Base-by-base conservation (phyloP, 2,797 vertebrate species). In the Esox lucius region DNA sequence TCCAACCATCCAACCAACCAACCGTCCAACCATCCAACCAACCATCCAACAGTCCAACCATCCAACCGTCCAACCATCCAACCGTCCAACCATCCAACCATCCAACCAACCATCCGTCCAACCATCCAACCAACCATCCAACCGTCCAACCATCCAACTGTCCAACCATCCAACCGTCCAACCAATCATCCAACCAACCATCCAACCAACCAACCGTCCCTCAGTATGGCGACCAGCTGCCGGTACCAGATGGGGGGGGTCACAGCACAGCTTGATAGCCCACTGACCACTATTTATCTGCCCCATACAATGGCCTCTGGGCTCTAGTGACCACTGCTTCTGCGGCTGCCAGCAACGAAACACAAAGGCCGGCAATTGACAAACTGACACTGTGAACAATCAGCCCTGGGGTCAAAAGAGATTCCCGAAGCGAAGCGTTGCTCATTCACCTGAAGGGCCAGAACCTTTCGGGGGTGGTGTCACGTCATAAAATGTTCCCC, bases 181-280 rank as follows among this genome's bases (percentile, higher is more conserved):
- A 62, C 59, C 19, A 28, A 2, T 24, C 11, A 64, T 84, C 84
- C 74, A 39, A 5, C 84, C 71, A 42, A 42, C 83, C 70, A 61
- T 77, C 79, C 68, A 68, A 7, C 17, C 75, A 56, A 0, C 22
- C 64, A 68, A 78, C 80, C 81, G 77, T 67, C 81, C 73, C 75
- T 82, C 80, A 87, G 83, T 87, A 81, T 89, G 86, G 86, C 53
- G 48, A 80, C 84, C 89, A 94, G 93, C 92, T 94, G 94, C 84
- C 78, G 74, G 6, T 7, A 85, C 85, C 94, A 96, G 91, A 94
- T 93, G 95, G n/a, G n/a, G n/a, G 90, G 90, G 77, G 84, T 65
- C 76, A 67, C 51, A 74, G 82, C 72, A 70, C 75, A 77, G 72
- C 77, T 82, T 61, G 31, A 84, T 84, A 83, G 80, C 81, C 78